Evolutionary conservation across 2,113 vertebrate species (phyloP).

Genomic region (Atrichornis clamosus): DNA sequence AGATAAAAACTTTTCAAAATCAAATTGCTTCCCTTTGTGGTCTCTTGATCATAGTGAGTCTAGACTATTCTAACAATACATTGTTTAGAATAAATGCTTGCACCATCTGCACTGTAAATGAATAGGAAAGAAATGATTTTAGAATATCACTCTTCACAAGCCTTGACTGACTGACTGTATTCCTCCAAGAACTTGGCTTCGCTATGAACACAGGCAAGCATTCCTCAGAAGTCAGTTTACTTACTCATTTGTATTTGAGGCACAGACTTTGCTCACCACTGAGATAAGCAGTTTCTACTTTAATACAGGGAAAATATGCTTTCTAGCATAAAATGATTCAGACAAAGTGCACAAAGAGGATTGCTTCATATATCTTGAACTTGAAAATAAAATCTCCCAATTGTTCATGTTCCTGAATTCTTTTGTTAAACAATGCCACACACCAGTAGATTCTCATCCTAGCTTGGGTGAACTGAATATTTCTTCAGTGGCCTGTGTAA

Average conservation of each 20-base stretch:
- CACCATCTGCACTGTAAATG: not conserved
- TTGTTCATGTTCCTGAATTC: not conserved
- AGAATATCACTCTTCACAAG: not conserved
- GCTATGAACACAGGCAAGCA: not conserved
- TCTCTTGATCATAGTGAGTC: not conserved
- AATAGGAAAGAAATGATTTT: not conserved
- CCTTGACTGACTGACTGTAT: not conserved
- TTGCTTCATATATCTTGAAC: not conserved
- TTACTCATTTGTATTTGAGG: slow-evolving; percentile 5
- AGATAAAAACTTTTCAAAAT: slow-evolving; percentile 7
- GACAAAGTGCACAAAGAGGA: not conserved
- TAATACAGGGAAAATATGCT: not conserved
- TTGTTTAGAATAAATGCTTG: not conserved
- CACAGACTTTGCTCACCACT: not conserved
- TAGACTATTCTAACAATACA: not conserved
- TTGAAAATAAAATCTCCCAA: not conserved
- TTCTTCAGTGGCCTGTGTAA: not conserved
- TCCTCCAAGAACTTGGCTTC: not conserved
- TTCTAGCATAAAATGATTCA: not conserved
- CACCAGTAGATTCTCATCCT: not conserved
- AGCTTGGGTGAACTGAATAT: not conserved
- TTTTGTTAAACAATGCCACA: not conserved
- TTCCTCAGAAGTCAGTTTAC: slow-evolving; percentile 1
- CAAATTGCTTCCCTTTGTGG: not conserved
- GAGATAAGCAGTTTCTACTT: slow-evolving; percentile 8